Evolutionary conservation across 2,888 invertebrate genomes (phyloP).

Genomic region (Heteropelma amictum): DNA sequence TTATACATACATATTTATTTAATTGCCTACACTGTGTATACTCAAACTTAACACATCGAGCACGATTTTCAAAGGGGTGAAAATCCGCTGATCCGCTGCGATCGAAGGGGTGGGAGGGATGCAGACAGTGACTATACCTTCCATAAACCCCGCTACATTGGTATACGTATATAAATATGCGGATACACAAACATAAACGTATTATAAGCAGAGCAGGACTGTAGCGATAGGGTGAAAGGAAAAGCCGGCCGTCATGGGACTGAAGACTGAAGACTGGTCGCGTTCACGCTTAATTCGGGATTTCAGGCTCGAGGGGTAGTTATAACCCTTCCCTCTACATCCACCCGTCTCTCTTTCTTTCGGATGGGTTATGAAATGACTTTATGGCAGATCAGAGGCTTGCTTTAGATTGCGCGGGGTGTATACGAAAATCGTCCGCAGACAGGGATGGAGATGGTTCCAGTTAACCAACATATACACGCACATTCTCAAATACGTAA

Average conservation of each 20-base stretch:
- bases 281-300: slow-evolving; percentile 69
- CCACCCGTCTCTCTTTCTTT: slow-evolving; percentile 7
- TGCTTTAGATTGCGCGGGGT: slow-evolving; percentile 73
- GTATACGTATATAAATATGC: background rate
- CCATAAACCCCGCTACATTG: slow-evolving; percentile 13
- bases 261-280: slow-evolving; percentile 56
- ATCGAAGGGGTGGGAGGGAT: background rate
- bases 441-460: too few relatives aligned
- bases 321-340: slow-evolving; percentile 66
- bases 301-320: slow-evolving; percentile 71
- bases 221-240: slow-evolving; percentile 50
- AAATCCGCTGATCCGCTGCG: slow-evolving; percentile 42
- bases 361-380: slow-evolving; percentile 76
- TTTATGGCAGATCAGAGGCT: slow-evolving; percentile 77
- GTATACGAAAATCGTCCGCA: slow-evolving; percentile 53
- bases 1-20: background rate
- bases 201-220: slow-evolving; percentile 25
- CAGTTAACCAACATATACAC: slow-evolving; percentile 30
- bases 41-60: slow-evolving; percentile 33
- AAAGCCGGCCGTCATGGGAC: slow-evolving; percentile 58
- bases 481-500: slow-evolving; percentile 45
- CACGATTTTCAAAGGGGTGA: slow-evolving; percentile 53
- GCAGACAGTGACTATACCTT: slow-evolving; percentile 32
- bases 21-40: background rate
- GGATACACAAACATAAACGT: background rate